A percentile compares a stretch with the other conserved stretches of the same genome.
Evolutionary conservation across 1,140 invertebrate genomes (phyloP).

Genomic region (Cotesia chilonis): DNA sequence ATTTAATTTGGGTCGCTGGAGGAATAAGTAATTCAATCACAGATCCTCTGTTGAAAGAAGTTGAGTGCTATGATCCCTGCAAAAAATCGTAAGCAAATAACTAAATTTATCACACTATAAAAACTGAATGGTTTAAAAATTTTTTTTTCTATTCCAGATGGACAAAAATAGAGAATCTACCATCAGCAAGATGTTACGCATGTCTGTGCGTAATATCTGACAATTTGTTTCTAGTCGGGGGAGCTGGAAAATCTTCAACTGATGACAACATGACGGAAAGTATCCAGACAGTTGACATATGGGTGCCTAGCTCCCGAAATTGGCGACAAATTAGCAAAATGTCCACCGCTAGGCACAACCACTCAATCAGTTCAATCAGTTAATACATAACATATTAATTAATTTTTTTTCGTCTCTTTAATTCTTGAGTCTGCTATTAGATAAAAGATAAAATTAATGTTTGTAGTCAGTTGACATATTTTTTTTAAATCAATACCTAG

Average conservation of each 20-base stretch:
- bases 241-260: slow-evolving; percentile 60
- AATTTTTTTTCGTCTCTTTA: background rate
- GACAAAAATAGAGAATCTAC: slow-evolving; percentile 64
- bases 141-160: slow-evolving; percentile 59
- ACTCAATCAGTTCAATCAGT: slow-evolving; percentile 69
- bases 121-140: background rate
- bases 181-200: slow-evolving; percentile 66
- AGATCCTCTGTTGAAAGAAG: slow-evolving; percentile 64
- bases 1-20: slow-evolving; percentile 74
- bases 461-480: too few species aligned
- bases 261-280: slow-evolving; percentile 66
- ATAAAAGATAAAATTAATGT: slow-evolving; percentile 1
- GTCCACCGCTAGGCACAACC: slow-evolving; percentile 70
- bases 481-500: slow-evolving; percentile 39
- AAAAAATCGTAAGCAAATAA: slow-evolving; percentile 65
- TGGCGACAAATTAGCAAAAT: slow-evolving; percentile 69
- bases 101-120: background rate
- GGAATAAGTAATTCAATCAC: slow-evolving; percentile 70
- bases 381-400: slow-evolving; percentile 43
- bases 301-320: slow-evolving; percentile 64
- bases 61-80: slow-evolving; percentile 71
- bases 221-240: slow-evolving; percentile 69
- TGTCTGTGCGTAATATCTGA: slow-evolving; percentile 68
- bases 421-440: too few species aligned
- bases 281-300: slow-evolving; percentile 68